Evolutionary conservation across 2,797 vertebrate species (phyloP), one percentile per base, ranked within the genome.

Genomic region (Cyclopterus lumpus): DNA sequence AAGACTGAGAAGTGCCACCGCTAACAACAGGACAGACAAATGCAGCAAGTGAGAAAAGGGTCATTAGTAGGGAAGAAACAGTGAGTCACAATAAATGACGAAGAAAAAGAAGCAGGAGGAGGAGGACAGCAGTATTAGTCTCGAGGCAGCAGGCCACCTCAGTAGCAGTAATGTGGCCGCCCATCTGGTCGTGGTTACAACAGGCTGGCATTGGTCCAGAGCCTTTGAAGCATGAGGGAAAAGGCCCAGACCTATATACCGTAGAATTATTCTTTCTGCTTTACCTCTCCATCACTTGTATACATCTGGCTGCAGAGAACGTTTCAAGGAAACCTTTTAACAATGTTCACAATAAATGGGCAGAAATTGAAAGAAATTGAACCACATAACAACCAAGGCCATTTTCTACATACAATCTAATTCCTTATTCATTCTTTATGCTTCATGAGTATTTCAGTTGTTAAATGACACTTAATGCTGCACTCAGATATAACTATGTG

Each of bases 181-280:
- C 89, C 92, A 91, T 92, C 90, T 93, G 92, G 82, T 85, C 65
- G 75, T 86, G 89, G 83, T 93, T 92, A 90, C 68, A 79, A 32
- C 74, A 30, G 71, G 58, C 84, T 86, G 89, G 89, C 85, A 78
- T 67, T n/a, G 62, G 76, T 72, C 73, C 88, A 84, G 55, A 44
- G 86, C 65, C 86, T 91, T 91, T 91, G 88, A 90, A 87, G 85
- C 84, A 42, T 0, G n/a, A 71, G 67, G 76, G 72, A 1, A 67
- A 79, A 85, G 83, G 80, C 77, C 65, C 72, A 40, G 66, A 73
- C 80, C 80, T 78, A 72, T 75, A 60, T 67, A 61, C 71, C 61
- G 75, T 61, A 77, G 70, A 71, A 80, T 71, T 7, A 38, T 60
- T 82, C 75, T 80, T 67, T 73, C 68, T 53, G 51, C 74, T 55